Conservation (phyloP, 2,113 vertebrate genomes). For the Salvelinus alpinus region DNA sequence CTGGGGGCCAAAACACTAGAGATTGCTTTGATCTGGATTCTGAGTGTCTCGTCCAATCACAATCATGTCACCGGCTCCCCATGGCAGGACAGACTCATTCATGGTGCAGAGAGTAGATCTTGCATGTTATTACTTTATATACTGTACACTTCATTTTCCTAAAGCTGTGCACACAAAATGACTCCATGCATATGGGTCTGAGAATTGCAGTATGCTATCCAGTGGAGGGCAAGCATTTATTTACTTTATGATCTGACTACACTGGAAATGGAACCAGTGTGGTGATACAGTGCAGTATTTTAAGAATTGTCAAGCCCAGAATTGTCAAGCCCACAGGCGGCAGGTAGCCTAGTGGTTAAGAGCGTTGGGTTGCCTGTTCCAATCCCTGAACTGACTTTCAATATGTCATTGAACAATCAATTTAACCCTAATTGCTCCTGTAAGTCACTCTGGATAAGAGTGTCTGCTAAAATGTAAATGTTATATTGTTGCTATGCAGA, state of each 20-base stretch:
- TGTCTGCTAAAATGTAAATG: too few species aligned
- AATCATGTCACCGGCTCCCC: slow-evolving; percentile 77
- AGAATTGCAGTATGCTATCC: neutral
- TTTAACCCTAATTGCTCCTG: too few species aligned
- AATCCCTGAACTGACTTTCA: too few species aligned
- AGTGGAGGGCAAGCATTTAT: slow-evolving; percentile 1
- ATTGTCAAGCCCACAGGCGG: neutral
- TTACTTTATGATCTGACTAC: neutral
- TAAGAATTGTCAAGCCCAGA: neutral
- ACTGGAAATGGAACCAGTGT: neutral
- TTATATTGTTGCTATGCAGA: too few species aligned
- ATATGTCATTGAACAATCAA: too few species aligned
- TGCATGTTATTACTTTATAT: slow-evolving; percentile 70
- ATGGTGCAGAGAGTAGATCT: slow-evolving; percentile 70
- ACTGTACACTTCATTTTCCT: slow-evolving; percentile 64
- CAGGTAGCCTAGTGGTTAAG: too few species aligned
- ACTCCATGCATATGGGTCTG: slow-evolving; percentile 50
- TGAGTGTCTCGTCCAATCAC: slow-evolving; percentile 81
- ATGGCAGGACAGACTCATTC: slow-evolving; percentile 74
- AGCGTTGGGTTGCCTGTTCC: too few species aligned
- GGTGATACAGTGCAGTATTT: neutral
- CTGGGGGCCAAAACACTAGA: slow-evolving; percentile 82
- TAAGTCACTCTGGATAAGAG: too few species aligned
- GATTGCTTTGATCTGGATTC: slow-evolving; percentile 84
- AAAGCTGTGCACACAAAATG: slow-evolving; percentile 67